Conservation (phyloP, 1,140 invertebrate species). For the Rhyacophila brunnea region DNA sequence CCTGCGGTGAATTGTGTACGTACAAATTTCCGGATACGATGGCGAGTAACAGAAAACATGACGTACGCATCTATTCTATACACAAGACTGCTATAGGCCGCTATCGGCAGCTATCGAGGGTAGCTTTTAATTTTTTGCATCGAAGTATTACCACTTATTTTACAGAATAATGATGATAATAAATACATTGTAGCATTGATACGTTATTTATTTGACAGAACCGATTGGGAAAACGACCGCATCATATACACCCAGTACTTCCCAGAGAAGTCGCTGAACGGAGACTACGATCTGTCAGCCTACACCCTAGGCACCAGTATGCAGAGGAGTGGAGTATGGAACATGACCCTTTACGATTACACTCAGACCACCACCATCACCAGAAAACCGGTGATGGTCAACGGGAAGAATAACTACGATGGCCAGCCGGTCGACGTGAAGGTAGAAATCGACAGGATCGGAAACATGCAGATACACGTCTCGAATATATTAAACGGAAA, state of each 20-base stretch:
- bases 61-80: no score
- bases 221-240: slow-evolving; percentile 59
- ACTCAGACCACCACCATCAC: slow-evolving; percentile 73
- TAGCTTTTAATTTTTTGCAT: no score
- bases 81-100: no score
- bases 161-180: no score
- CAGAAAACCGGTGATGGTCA: slow-evolving; percentile 47
- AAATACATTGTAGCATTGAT: no score
- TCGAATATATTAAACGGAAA: slow-evolving; percentile 67
- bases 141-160: no score
- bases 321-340: slow-evolving; percentile 67
- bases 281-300: slow-evolving; percentile 65
- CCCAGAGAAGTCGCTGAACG: slow-evolving; percentile 71
- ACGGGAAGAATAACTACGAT: slow-evolving; percentile 39
- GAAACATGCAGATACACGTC: slow-evolving; percentile 74
- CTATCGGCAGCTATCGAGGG: no score
- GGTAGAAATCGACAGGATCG: slow-evolving; percentile 70
- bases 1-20: no score
- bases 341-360: slow-evolving; percentile 71
- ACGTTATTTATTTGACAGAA: slow-evolving; percentile 57
- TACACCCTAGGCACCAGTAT: slow-evolving; percentile 60
- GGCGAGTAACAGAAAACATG: no score
- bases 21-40: no score
- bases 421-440: slow-evolving; percentile 59
- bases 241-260: slow-evolving; percentile 78